Evolutionary conservation across 2,113 vertebrate species (phyloP), one percentile per base, ranked within the genome.

Genomic region (Apteryx owenii): DNA sequence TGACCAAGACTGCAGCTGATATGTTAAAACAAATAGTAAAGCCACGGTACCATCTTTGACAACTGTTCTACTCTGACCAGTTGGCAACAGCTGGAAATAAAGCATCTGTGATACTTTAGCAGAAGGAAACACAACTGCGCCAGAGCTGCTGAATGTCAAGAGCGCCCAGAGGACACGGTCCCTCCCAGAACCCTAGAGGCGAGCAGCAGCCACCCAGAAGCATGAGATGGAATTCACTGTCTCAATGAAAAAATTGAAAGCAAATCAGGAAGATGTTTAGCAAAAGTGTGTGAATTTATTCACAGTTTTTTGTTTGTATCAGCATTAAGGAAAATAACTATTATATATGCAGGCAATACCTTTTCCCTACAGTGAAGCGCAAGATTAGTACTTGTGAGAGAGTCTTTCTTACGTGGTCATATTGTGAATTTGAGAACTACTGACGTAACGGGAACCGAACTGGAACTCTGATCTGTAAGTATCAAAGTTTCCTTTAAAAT

Each of bases 401-500:
- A 42, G 17, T 21, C 40, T 82, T 72, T 91, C 85, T 85, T 53
- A 70, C 16, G 9, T 16, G 83, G 44, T 54, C 82, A 53, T 66
- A 77, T 78, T 78, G 40, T 88, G 60, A 89, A 66, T 28, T 4
- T 81, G 77, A 91, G 50, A 94, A 70, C 85, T 90, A 38, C 80
- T 92, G 90, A 88, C 77, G 80, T 90, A 93, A 88, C 50, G 64
- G 94, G 51, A 96, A 86, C 40, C 61, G 60, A 36, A 36, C 61
- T 84, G 81, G 48, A 72, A 85, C 78, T 89, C 78, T 82, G 78
- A 79, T 72, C 70, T 82, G 12, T 21, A 61, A 81, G 77, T 28
- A 81, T 76, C n/a, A 85, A 69, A 85, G 71, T 91, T 93, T 76
- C 80, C 76, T 92, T 93, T 88, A 66, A 83, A 85, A 83, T 54